Base-by-base conservation (phyloP, 2,113 vertebrate genomes). In the Halcyon senegalensis region DNA sequence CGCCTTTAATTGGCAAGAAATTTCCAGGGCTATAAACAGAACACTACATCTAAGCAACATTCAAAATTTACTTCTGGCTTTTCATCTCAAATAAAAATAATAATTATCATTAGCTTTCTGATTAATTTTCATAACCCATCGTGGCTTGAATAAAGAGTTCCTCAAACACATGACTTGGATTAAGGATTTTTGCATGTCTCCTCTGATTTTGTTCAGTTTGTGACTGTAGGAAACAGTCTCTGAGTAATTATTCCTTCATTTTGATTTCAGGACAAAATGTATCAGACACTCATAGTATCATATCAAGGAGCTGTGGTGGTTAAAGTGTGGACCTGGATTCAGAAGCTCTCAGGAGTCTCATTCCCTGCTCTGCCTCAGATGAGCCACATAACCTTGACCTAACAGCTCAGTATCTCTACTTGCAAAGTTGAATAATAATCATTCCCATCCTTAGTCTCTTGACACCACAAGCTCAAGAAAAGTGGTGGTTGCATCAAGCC, bases 11-110 rank as follows among this genome's bases (percentile, higher is more conserved):
- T 82, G 84, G 73, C 46, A 91, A 92, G 66, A 92, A 91, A 91
- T 94, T 87, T 96, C 33, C 58, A 91, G 77, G 63, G 56, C 66
- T 87, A 48, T 79, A 89, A 96, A 87, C 39, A 95, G 68, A 89
- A 78, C 21, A 64, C 0, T 12, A 85, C 33, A 90, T 60, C 75
- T 83, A 86, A 86, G 85, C 59, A 86, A 75, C 51, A 39, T 31
- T 83, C 31, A 88, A 85, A 93, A 96, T 90, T 77, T 77, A 84
- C 48, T 86, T 91, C 59, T 82, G 41, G 8, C 9, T 92, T 79
- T 91, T 75, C 10, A 90, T 39, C 23, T 81, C 76, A 87, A 79
- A 78, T 48, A 89, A 87, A 97, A 94, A 89, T 82, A 84, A 82
- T 24, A 64, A 91, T 74, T 75, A 90, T 76, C 63, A 67, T 91